Base-by-base conservation (phyloP, 1,140 invertebrate genomes). In the Eubasilissa regina region DNA sequence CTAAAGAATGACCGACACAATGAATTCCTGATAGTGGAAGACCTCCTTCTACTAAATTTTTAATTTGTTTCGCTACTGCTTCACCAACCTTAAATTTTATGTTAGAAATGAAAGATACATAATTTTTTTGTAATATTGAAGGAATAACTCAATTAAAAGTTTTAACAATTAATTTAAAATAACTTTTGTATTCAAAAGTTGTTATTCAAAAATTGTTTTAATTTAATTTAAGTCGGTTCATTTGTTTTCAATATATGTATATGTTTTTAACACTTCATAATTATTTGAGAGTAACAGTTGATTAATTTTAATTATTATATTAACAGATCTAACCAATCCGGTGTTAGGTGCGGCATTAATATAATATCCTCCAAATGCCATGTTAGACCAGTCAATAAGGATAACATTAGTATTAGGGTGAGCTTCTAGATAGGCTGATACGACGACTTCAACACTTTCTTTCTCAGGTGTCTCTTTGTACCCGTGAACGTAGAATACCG, bases 1-100 rank as follows among this genome's bases (percentile, higher is more conserved):
- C 95, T 51, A 95, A 85, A 4, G 94, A 95, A 85, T 95, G 94
- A 0, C 93, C 94, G 47, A 96, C 89, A 6, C 95, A 84, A 84
- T 96, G 94, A 19, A 93, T 87, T 17, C 85, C 86, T 0, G 88
- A 80, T 43, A 86, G 70, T 15, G 89, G 83, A 17, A 89, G 73
- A 4, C 87, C 88, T 13, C 83, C 75, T 0, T 86, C 83, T 74
- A 88, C 85, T 77, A 89, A 83, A 44, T 84, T 56, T 0, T 86
- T 75, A 0, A 90, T 79, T 0, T 85, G 73, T 47, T 84, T 84
- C 10, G 87, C 86, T 53, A 88, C 17, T n/a, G 84, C 83, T 0
- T 83, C 81, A 1, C 80, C 86, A 75, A 87, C 68, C 76, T 88
- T 43, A 47, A 79, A 51, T 21, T 58, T 8, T 48, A n/a, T n/a